phyloP scores from a whole-genome alignment of 2,113 vertebrate species.

The Oncorhynchus kisutch region DNA sequence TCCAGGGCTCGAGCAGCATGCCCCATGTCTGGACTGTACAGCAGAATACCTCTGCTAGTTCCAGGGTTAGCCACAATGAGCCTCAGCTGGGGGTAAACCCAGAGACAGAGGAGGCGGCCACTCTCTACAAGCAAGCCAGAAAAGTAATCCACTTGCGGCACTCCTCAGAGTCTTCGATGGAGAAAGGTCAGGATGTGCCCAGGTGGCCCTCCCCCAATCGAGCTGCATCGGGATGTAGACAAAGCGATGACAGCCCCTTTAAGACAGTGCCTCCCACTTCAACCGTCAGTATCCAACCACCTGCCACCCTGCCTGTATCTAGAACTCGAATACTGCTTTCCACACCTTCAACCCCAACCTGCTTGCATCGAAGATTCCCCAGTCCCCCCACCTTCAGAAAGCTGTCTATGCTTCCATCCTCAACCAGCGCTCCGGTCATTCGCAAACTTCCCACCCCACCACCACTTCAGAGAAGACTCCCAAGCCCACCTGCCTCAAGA shows the following conservation, averaged over 20 bases:
- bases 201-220: conserved; percentile 44
- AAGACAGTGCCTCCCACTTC: conserved; percentile 54
- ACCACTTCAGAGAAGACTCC: conserved; percentile 48
- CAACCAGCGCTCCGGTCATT: conserved; percentile 54
- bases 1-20: conserved; percentile 48
- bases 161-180: conserved; percentile 53
- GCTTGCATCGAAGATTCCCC: conserved; percentile 60
- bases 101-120: conserved; percentile 53
- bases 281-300: conserved; percentile 43
- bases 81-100: conserved; percentile 32
- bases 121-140: conserved; percentile 68
- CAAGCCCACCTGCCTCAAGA: conserved; percentile 54
- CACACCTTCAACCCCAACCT: conserved; percentile 58
- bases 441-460: conserved; percentile 64
- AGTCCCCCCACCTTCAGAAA: conserved; percentile 66
- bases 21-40: conserved; percentile 17
- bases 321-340: conserved; percentile 65
- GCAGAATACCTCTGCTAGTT: conserved; percentile 18
- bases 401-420: conserved; percentile 51
- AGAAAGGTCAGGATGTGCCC: conserved; percentile 35
- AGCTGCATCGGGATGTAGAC: conserved; percentile 33
- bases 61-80: conserved; percentile 34
- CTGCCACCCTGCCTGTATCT: conserved; percentile 47
- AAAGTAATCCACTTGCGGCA: conserved; percentile 74
- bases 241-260: conserved; percentile 25